Evolutionary conservation across 2,797 vertebrate species (phyloP).

Genomic region (Echiichthys vipera): DNA sequence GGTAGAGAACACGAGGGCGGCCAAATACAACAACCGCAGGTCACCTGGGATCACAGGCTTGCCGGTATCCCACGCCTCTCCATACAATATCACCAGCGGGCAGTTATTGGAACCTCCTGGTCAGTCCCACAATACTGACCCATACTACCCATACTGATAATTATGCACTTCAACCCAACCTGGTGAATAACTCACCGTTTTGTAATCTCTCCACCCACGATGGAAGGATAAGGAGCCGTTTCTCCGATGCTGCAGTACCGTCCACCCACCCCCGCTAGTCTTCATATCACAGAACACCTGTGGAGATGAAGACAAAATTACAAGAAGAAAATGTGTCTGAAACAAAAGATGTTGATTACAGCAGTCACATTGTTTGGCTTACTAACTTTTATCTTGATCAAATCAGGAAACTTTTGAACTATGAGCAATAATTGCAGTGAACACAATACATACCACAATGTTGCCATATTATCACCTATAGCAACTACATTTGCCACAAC

Average conservation of each 20-base stretch:
- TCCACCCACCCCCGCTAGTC: constrained; percentile 89
- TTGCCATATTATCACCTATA: background rate
- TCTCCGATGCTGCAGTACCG: constrained; percentile 85
- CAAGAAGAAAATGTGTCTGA: background rate
- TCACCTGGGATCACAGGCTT: constrained; percentile 70
- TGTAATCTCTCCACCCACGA: constrained; percentile 87
- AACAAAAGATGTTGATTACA: background rate
- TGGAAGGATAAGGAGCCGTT: constrained; percentile 88
- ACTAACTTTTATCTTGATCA: background rate
- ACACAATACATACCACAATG: no score
- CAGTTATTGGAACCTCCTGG: constrained; percentile 69
- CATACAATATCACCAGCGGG: constrained; percentile 47
- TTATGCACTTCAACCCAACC: background rate
- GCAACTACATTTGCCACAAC: background rate
- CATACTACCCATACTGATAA: background rate
- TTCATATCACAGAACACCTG: constrained; percentile 91
- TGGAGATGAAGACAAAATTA: constrained; percentile 6
- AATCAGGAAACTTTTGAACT: background rate
- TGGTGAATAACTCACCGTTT: constrained; percentile 74
- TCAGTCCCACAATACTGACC: constrained; percentile 14
- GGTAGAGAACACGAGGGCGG: constrained; percentile 52
- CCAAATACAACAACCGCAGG: constrained; percentile 74
- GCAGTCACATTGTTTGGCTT: background rate
- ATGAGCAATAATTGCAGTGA: background rate
- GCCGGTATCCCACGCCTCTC: constrained; percentile 68